Evolutionary conservation across 1,140 invertebrate genomes (phyloP), one percentile per base, ranked within the genome.

Genomic region (Scaptomyza hsui): DNA sequence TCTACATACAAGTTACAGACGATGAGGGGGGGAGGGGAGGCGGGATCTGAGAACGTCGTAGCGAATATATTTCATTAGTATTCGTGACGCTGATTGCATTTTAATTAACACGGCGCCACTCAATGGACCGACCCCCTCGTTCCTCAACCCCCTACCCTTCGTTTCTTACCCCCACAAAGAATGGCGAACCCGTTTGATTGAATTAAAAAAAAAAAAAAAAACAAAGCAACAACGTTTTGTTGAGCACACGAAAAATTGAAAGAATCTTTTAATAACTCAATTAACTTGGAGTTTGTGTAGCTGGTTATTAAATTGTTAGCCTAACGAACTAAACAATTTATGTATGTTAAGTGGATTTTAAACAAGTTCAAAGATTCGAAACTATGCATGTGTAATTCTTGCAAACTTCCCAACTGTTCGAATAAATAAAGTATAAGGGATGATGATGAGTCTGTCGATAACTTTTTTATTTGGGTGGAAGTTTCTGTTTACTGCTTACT

Each of bases 251-350:
- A 80, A 76, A 80, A 75, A 80, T 63, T 72, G 64, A 67, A 75
- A 57, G 78, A 80, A 81, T 80, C 56, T 81, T 78, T 82, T 81
- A 82, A 82, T 81, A 81, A 82, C 78, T 81, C 78, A 81, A 82
- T 81, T 82, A 68, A 55, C 32, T n/a, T 45, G 49, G 10, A 53
- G 29, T 63, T n/a, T 35, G 52, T 59, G 18, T 60, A 41, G 68
- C 61, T 49, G 47, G 53, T 71, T 82, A 72, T 81, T 78, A 74
- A 82, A 75, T 80, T 80, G 77, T 67, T 80, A 45, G 21, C 44
- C 44, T 45, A 65, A 45, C 45, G 26, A 45, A 32, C 1, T 18
- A 45, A 61, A 57, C 61, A 59, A 65, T 71, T 71, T 71, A 9
- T n/a, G 52, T 42, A 26, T 29, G 44, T 42, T 41, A 49, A 70